Conservation (phyloP, 2,113 vertebrate species). For the Brienomyrus brachyistius region DNA sequence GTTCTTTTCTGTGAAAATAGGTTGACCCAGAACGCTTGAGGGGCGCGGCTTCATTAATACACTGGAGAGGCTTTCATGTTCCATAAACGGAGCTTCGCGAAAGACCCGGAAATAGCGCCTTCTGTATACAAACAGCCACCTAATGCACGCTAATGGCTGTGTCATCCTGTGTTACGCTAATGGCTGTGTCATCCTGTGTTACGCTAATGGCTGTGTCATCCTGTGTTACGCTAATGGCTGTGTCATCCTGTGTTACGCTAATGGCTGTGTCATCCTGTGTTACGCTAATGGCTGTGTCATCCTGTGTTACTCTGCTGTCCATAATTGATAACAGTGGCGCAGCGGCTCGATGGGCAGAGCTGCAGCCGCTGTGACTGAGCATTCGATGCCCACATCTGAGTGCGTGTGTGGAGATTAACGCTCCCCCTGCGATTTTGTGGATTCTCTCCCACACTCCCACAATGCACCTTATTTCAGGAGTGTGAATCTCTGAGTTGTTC, state of each 20-base stretch:
- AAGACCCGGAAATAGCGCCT: neutral
- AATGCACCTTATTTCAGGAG: neutral
- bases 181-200: too few relatives aligned
- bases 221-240: too few relatives aligned
- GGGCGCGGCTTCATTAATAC: neutral
- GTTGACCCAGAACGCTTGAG: neutral
- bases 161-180: neutral
- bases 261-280: too few relatives aligned
- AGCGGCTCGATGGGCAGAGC: neutral
- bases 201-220: too few relatives aligned
- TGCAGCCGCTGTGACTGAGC: neutral
- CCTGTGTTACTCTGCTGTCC: neutral
- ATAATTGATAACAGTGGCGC: neutral
- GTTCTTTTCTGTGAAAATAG: neutral
- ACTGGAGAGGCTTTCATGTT: neutral
- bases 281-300: too few relatives aligned
- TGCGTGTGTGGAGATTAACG: neutral
- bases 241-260: neutral
- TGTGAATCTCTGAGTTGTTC: neutral
- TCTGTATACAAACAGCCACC: neutral
- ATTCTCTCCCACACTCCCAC: neutral
- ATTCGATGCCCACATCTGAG: neutral
- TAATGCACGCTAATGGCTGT: neutral
- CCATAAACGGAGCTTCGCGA: neutral
- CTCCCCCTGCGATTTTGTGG: neutral